These are phyloP conservation scores for Pachypeltis micranthus DNA, from an alignment of 1,140 invertebrate genomes.

Conservation along the genomic window DNA sequence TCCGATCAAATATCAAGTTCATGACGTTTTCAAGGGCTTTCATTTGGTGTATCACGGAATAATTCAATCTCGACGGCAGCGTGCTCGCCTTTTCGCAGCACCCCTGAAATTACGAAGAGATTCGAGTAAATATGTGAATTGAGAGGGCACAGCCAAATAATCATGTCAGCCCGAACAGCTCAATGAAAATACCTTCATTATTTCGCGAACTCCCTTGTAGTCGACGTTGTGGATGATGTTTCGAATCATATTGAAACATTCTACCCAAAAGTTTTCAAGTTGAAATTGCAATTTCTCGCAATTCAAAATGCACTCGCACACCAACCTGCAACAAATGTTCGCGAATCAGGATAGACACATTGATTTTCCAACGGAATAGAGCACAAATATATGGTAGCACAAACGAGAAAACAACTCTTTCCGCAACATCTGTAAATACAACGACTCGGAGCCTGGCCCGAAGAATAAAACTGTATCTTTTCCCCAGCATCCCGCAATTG, in stretches of 20 bases:
- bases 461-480: too few species aligned
- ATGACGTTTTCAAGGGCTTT: constrained; percentile 69
- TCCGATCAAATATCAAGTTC: constrained; percentile 81
- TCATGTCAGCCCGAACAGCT: too few species aligned
- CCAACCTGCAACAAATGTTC: constrained; percentile 49
- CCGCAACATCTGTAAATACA: neutral
- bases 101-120: too few species aligned
- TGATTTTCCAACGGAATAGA: neutral
- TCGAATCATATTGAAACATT: constrained; percentile 72
- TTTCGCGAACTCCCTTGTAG: constrained; percentile 87
- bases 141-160: too few species aligned
- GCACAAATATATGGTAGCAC: too few species aligned
- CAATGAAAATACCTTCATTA: constrained; percentile 62
- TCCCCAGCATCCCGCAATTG: too few species aligned
- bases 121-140: too few species aligned
- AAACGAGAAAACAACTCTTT: neutral
- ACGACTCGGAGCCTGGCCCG: too few species aligned
- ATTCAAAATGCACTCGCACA: constrained; percentile 71
- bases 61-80: constrained; percentile 60
- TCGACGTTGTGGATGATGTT: constrained; percentile 81
- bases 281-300: constrained; percentile 66
- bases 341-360: constrained; percentile 9
- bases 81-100: constrained; percentile 77
- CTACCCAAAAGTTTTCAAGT: constrained; percentile 74
- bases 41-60: constrained; percentile 65